Base-by-base conservation (phyloP, 2,113 vertebrate genomes). In the Platichthys stellatus region DNA sequence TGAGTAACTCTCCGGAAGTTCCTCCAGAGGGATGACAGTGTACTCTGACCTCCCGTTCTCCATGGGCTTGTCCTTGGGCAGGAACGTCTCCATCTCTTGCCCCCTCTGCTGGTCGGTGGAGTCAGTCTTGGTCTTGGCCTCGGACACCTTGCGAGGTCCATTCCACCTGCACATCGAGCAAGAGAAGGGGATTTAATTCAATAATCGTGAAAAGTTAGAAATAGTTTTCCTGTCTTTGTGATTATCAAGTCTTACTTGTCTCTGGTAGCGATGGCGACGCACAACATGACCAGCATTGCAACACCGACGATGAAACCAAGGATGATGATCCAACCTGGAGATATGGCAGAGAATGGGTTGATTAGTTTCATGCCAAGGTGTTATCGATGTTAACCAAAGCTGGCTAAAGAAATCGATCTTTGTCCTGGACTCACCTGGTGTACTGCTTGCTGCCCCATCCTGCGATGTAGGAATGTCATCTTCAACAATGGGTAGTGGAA, bases 271-370 rank as follows among this genome's bases (percentile, higher is more conserved):
- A 93, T 84, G 65, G 90, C 91, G 23, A 79, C 71, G 0, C 18
- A 88, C 38, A 92, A 2, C 26, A 88, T 51, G 2, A 90, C 21
- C 57, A 93, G 63, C 5, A 69, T 81, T 23, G 84, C 84, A 12
- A 92, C 8, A 7, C 87, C 91, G 12, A 83, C 87, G 14, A 89
- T 21, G 12, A 92, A 90, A 23, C 53, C 91, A 51, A 89, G 0
- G n/a, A 93, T 90, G 59, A 92, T 86, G 71, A 92, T 67, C 92
- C 92, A 93, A 24, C 79, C 92, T 93, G 77, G 35, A 61, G 26
- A 72, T n/a, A 24, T 26, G 43, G 14, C 64, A 80, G 14, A 72
- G 51, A 0, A 31, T 1, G 9, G 23, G 62, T 87, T 68, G 67
- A 47, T 23, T 0, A 49, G 12, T 20, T 18, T 51, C 2, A 51